Evolutionary conservation across 2,797 vertebrate species (phyloP).

Genomic region (Hyperoplus lanceolatus): DNA sequence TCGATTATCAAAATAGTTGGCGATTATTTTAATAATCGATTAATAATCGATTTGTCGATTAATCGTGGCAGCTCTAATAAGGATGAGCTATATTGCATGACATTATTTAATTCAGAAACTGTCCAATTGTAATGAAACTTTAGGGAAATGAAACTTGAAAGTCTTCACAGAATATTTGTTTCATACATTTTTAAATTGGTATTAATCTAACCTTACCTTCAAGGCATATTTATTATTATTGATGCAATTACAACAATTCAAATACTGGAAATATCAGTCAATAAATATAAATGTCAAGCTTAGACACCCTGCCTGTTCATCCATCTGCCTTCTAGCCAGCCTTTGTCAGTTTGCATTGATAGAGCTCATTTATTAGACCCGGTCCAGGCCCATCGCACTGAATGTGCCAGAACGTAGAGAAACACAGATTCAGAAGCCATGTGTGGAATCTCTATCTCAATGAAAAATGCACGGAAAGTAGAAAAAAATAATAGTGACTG

Average conservation of each 20-base stretch:
- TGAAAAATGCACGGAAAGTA: slow-evolving; percentile 5
- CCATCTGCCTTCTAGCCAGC: not conserved
- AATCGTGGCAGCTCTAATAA: no score
- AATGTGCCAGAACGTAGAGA: slow-evolving; percentile 4
- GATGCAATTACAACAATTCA: not conserved
- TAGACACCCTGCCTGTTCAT: slow-evolving; percentile 6
- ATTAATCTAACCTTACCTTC: slow-evolving; percentile 10
- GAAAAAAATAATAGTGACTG: not conserved
- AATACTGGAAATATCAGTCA: not conserved
- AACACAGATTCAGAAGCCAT: slow-evolving; percentile 11
- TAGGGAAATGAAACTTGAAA: not conserved
- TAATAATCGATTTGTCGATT: no score
- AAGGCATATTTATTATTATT: not conserved
- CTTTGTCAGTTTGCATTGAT: not conserved
- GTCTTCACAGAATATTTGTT: no score
- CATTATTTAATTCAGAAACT: not conserved
- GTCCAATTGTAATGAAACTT: not conserved
- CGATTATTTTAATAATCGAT: no score
- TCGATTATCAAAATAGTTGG: no score
- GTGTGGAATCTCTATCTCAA: not conserved
- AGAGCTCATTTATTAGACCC: slow-evolving; percentile 2
- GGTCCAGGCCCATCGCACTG: not conserved
- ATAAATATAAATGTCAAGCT: not conserved
- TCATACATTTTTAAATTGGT: not conserved
- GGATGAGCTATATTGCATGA: not conserved